Conservation (phyloP, 30 jellyfish, hydroid and myxozoan species). For the Cassiopea xamachana region DNA sequence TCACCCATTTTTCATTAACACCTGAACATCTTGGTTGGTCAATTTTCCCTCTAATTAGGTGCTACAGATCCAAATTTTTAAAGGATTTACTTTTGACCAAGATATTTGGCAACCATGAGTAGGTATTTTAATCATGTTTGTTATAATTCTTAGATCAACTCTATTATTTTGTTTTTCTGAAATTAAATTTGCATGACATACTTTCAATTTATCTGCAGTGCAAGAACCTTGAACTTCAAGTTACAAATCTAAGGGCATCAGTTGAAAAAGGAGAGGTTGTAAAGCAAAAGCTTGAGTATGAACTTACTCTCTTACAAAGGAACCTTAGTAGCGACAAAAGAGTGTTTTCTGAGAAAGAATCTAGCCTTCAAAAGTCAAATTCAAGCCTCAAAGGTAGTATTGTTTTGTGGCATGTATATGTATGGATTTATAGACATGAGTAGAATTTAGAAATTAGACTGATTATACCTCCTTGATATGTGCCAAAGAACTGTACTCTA, state of each 20-base stretch:
- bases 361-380: slow-evolving; percentile 37
- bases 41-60: no score
- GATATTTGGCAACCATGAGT: no score
- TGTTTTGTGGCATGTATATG: background rate
- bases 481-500: no score
- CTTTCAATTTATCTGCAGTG: slow-evolving; percentile 34
- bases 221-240: slow-evolving; percentile 71
- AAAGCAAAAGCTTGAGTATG: slow-evolving; percentile 87
- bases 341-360: slow-evolving; percentile 57
- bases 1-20: no score
- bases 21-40: no score
- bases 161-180: background rate
- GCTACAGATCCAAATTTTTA: no score
- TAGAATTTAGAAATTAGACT: no score
- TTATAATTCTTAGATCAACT: no score
- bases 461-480: no score
- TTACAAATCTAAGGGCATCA: slow-evolving; percentile 72
- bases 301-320: slow-evolving; percentile 69
- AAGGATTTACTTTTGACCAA: no score
- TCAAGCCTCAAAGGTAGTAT: slow-evolving; percentile 70
- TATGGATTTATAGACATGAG: background rate
- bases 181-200: background rate
- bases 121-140: no score
- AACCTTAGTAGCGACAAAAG: slow-evolving; percentile 70
- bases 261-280: slow-evolving; percentile 86